These are phyloP conservation scores for Xerus inauris DNA, from an alignment of 2,113 vertebrate species.

Conservation along the genomic window DNA sequence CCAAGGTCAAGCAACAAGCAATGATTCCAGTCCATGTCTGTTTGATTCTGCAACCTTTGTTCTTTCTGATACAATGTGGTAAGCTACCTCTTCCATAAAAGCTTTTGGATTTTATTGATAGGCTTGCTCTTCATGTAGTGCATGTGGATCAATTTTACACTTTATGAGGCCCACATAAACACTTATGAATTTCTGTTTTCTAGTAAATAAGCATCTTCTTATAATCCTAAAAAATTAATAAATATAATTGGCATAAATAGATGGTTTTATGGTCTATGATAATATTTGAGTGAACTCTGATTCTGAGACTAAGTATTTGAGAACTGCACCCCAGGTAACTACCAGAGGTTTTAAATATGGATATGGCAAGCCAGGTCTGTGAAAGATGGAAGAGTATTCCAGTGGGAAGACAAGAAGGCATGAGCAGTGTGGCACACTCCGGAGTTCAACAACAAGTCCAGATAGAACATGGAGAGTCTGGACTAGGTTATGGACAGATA, in stretches of 20 bases:
- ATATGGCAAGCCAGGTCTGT: neutral
- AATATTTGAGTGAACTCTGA: neutral
- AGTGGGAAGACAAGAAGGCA: neutral
- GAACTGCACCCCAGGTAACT: neutral
- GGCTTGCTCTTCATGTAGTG: no score
- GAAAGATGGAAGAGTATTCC: neutral
- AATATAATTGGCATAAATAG: neutral
- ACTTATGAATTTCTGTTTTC: no score
- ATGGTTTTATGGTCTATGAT: neutral
- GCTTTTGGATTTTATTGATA: no score
- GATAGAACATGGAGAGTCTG: neutral
- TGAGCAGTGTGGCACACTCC: neutral
- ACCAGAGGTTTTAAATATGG: neutral
- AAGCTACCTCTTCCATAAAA: no score
- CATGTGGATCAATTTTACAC: no score
- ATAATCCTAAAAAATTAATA: neutral
- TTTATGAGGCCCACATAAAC: no score
- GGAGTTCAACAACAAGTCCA: neutral
- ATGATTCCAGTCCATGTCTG: no score
- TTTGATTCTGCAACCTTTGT: no score
- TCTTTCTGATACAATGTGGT: no score
- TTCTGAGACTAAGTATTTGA: neutral
- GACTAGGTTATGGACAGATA: neutral
- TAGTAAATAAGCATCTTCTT: no score
- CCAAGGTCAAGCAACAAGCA: no score